Percentiles rank a stretch among this genome's conserved stretches.
These are phyloP conservation scores for Gouania willdenowi DNA, from an alignment of 2,797 vertebrate genomes.

Conservation along the genomic window DNA sequence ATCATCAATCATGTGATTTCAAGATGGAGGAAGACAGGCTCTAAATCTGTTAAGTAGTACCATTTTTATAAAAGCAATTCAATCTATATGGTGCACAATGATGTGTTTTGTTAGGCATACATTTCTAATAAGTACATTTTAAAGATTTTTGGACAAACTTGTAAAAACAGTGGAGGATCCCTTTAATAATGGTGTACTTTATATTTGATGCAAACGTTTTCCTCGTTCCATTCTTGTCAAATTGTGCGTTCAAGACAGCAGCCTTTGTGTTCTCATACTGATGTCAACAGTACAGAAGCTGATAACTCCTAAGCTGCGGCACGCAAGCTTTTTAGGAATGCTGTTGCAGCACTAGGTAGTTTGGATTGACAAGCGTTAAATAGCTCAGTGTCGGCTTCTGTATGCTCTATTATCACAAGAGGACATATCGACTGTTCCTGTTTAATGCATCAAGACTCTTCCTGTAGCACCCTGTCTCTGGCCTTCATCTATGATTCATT, in stretches of 20 bases:
- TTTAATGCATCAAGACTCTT: conserved; percentile 78
- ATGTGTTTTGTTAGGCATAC: too few species aligned
- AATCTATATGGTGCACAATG: too few species aligned
- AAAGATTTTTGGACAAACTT: too few species aligned
- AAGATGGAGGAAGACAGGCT: too few species aligned
- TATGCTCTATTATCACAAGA: conserved; percentile 80
- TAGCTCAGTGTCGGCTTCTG: conserved; percentile 68
- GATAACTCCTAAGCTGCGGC: conserved; percentile 24
- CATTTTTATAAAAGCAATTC: too few species aligned
- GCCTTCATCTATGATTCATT: conserved; percentile 82
- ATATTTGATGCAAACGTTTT: too few species aligned
- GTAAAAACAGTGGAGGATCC: too few species aligned
- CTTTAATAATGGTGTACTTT: too few species aligned
- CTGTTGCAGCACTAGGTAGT: conserved; percentile 38
- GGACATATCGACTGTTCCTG: conserved; percentile 78
- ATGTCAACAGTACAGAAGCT: conserved; percentile 23
- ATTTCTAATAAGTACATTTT: too few species aligned
- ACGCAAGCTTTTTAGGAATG: conserved; percentile 36
- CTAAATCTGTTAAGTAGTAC: too few species aligned
- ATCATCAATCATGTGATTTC: too few species aligned
- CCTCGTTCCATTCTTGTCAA: neutral
- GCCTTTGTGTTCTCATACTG: neutral
- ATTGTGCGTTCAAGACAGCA: neutral
- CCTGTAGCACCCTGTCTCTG: conserved; percentile 75
- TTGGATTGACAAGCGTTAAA: conserved; percentile 78